phyloP scores from a whole-genome alignment of 2,888 invertebrate genomes.

The Ommatoiulus sabulosus region DNA sequence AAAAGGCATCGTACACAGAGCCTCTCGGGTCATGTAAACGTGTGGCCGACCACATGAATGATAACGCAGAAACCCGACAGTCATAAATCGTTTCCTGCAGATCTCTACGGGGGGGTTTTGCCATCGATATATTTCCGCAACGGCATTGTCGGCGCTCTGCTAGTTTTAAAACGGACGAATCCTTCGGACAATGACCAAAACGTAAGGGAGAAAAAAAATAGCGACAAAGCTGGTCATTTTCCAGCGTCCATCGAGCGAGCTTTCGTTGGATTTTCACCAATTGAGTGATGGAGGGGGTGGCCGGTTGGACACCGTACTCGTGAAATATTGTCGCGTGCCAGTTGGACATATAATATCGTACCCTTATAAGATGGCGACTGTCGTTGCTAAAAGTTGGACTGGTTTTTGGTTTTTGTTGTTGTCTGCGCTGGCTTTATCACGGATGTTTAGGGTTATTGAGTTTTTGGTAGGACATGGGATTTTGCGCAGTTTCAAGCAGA shows the following conservation, averaged over 20 bases:
- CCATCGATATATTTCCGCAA: conserved; percentile 33
- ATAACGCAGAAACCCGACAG: conserved; percentile 45
- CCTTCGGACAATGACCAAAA: background rate
- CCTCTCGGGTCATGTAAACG: conserved; percentile 53
- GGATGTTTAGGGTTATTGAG: too few species aligned
- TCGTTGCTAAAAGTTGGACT: background rate
- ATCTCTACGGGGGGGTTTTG: conserved; percentile 44
- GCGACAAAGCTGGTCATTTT: background rate
- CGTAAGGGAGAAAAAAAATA: background rate
- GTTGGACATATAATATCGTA: background rate
- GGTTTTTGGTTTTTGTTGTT: too few species aligned
- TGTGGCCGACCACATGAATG: conserved; percentile 55
- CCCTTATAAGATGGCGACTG: background rate
- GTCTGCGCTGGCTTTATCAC: too few species aligned
- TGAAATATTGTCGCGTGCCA: conserved; percentile 21
- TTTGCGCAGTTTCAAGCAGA: too few species aligned
- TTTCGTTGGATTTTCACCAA: conserved; percentile 23
- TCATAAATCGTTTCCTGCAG: conserved; percentile 45
- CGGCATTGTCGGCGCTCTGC: background rate
- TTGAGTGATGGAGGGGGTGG: background rate
- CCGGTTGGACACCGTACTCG: background rate
- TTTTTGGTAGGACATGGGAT: too few species aligned
- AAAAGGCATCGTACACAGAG: background rate
- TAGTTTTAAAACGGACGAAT: conserved; percentile 41
- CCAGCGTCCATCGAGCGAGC: background rate